A percentile compares a stretch with the other conserved stretches of the same genome.
Evolutionary conservation across 2,797 vertebrate genomes (phyloP).

Genomic region (Antrozous pallidus): DNA sequence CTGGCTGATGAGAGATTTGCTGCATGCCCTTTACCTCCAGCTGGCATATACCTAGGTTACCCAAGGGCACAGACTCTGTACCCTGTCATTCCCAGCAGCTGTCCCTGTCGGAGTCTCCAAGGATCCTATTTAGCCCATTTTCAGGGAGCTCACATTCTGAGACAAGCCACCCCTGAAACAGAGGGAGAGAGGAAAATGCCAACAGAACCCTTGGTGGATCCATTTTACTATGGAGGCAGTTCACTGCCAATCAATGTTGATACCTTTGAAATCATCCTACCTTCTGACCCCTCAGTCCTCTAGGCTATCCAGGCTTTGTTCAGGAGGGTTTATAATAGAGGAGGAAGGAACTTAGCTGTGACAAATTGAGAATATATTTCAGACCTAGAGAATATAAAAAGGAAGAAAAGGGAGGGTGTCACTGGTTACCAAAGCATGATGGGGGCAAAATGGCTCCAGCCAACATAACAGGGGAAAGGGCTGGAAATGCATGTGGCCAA

Average conservation of each 20-base stretch:
- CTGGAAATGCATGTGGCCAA: not conserved
- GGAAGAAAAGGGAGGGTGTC: not conserved
- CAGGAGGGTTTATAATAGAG: not conserved
- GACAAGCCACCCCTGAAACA: not conserved
- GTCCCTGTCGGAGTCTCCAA: not conserved
- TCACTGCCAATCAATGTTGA: not conserved
- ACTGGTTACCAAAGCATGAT: not conserved
- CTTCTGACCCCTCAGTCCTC: not conserved
- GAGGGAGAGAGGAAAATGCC: not conserved
- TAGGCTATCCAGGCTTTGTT: not conserved
- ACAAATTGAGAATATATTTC: not conserved
- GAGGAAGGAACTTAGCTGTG: not conserved
- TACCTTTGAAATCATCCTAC: not conserved
- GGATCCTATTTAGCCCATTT: not conserved
- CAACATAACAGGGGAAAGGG: not conserved
- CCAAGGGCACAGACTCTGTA: not conserved
- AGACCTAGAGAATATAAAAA: not conserved
- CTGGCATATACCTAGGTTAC: not conserved
- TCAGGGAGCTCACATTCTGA: not conserved
- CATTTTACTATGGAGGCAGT: not conserved
- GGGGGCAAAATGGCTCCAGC: not conserved
- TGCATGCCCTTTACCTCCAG: not conserved
- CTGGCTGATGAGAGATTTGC: not conserved
- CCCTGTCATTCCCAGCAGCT: not conserved
- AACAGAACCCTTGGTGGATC: not conserved